Base-by-base conservation (phyloP, 1,140 invertebrate species). In the Manduca sexta region DNA sequence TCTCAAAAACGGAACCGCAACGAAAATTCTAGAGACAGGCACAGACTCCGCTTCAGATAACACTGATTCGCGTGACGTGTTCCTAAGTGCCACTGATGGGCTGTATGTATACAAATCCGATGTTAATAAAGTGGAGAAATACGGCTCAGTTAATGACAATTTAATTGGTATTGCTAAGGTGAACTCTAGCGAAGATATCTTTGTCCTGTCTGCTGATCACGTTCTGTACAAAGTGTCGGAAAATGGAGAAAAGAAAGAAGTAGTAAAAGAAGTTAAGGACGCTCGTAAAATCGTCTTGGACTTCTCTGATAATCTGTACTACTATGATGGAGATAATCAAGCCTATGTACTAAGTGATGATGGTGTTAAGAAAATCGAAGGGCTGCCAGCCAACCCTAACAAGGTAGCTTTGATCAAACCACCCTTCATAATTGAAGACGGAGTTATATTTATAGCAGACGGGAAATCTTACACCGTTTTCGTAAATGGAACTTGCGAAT, bases 201-300 rank as follows among this genome's bases (percentile, higher is more conserved):
- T 77, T 39, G 64, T 74, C 15, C n/a, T 83, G 2, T 73, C 65
- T 5, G 64, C 66, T 11, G 57, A 77, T 5, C 45, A 70, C 17
- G 38, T 62, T 39, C 15, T 83, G 2, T 80, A 62, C 45, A 74
- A 69, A 52, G 66, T 83, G 1, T 60, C 60, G 4, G 64, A 74
- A 2, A 47, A 58, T 17, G 77, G 76, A 1, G 69, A 53, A 1
- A 70, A 52, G 10, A 80, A 80, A 46, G 66, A 60, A 13, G 61
- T 58, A 48, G 10, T 80, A 0, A 52, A 64, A 1, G 52, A 58
- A n/a, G 43, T 74, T 2, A 52, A 47, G 8, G 52, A 60, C 7
- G 67, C 68, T 2, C 46, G 65, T 47, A 46, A 79, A 62, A 62
- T 83, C 3, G 61, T 72, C 15, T 34, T 77, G 4, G 79, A 81